Conservation (phyloP, 2,113 vertebrate species). For the Nycticorax nycticorax region DNA sequence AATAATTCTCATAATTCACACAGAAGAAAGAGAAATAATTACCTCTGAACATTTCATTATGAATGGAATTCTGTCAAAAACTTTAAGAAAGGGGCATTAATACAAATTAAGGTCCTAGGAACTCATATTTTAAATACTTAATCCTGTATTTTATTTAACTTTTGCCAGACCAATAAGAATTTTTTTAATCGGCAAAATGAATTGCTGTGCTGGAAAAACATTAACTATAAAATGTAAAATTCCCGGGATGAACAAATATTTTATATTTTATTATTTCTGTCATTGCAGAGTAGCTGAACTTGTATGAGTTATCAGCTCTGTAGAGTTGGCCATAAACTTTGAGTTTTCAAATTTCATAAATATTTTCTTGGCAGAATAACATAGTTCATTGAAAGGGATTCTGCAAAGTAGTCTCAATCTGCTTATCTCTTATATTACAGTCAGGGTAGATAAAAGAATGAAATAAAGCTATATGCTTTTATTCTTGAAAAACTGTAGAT, state of each 20-base stretch:
- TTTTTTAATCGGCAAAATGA: constrained; percentile 44
- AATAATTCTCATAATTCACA: constrained; percentile 77
- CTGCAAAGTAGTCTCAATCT: background rate
- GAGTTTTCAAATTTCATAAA: background rate
- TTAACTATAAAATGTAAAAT: constrained; percentile 22
- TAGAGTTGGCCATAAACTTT: background rate
- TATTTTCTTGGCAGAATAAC: background rate
- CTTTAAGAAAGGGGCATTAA: constrained; percentile 65
- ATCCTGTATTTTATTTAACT: constrained; percentile 62
- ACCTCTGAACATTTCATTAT: constrained; percentile 73
- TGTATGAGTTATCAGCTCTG: background rate
- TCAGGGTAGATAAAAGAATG: background rate
- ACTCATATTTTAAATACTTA: constrained; percentile 62
- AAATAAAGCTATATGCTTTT: background rate
- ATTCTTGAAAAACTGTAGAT: background rate
- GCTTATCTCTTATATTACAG: background rate
- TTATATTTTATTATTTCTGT: constrained; percentile 17
- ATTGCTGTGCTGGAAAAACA: constrained; percentile 23
- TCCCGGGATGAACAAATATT: constrained; percentile 21
- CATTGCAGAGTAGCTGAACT: background rate
- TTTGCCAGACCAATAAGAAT: constrained; percentile 23
- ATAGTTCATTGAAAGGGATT: background rate
- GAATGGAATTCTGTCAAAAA: constrained; percentile 73
- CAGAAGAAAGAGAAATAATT: constrained; percentile 76
- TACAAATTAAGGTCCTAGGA: constrained; percentile 68